Base-by-base conservation (phyloP, 2,797 vertebrate genomes). In the Micromesistius poutassou region DNA sequence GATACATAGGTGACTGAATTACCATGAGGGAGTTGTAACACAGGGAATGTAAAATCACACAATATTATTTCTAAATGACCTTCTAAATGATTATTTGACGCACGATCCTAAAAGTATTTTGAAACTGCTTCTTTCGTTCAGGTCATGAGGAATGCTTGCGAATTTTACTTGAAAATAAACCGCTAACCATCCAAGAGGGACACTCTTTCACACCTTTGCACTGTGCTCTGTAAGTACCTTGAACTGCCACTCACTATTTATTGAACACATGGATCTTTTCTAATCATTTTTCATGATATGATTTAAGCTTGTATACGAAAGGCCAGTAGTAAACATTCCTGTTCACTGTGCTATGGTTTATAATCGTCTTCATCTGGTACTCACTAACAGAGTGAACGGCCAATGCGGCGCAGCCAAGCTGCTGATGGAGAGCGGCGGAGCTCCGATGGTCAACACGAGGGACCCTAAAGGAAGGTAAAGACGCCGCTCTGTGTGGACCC, bases 101-200 rank as follows among this genome's bases (percentile, higher is more conserved):
- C 25, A 28, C 1, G 28, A 10, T 62, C 55, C 22, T 62, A 4
- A 25, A 68, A 25, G 9, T 28, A 68, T 68, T 68, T 68, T 28
- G 25, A 50, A 68, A 68, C n/a, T 68, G 62, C 25, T 50, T 12
- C 14, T 55, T 8, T 30, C 50, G 78, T 70, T 16, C 79, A 97
- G 96, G 96, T 89, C 95, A 96, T 68, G 94, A 95, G 93, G 94
- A 96, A 92, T 96, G 96, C 95, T 95, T 96, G 85, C 94, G 95
- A 92, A 90, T 96, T 93, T 94, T 96, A 95, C 95, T 97, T 95
- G 95, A 97, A 95, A 93, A 95, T 90, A 96, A 95, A 90, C 93
- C 93, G 8, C 95, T 95, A 86, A 94, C 94, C 50, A 94, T 95
- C 91, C 90, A 95, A 83, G 95, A 96, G 90, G 95, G 95, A 92